A percentile compares a stretch with the other conserved stretches of the same genome.
phyloP scores from a whole-genome alignment of 2,113 vertebrate genomes.

The Lophura nycthemera region DNA sequence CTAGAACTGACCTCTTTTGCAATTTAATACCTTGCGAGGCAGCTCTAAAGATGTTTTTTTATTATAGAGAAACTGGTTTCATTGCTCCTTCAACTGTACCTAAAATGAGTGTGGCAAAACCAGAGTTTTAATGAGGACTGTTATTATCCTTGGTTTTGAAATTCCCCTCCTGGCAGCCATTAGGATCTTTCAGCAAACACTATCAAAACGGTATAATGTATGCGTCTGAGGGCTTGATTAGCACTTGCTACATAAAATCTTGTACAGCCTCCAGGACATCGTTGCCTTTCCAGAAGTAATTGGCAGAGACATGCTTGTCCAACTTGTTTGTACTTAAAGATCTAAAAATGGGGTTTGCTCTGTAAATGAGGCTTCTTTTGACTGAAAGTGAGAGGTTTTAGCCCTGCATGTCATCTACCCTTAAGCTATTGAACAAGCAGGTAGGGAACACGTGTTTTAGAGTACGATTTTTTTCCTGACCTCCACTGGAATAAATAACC shows the following conservation, averaged over 20 bases:
- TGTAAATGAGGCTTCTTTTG: neutral
- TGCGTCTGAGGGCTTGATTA: neutral
- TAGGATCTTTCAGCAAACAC: neutral
- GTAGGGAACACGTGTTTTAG: neutral
- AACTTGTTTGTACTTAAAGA: neutral
- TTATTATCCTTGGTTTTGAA: neutral
- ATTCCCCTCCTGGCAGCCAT: neutral
- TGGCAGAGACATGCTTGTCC: neutral
- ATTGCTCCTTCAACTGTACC: neutral
- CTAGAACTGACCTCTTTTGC: slow-evolving; percentile 22
- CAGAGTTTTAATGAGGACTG: slow-evolving; percentile 11
- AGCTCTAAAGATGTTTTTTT: slow-evolving; percentile 8
- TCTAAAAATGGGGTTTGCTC: neutral
- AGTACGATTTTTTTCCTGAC: slow-evolving; percentile 8
- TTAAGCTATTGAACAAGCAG: neutral
- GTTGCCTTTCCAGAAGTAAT: neutral
- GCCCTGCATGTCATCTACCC: neutral
- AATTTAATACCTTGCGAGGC: neutral
- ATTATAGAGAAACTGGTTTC: slow-evolving; percentile 4
- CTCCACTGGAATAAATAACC: neutral
- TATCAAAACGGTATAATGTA: neutral
- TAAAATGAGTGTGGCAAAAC: neutral
- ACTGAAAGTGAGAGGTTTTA: neutral
- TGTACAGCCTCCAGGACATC: neutral
- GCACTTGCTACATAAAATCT: neutral